Evolutionary conservation across 2,797 vertebrate species (phyloP), one percentile per base, ranked within the genome.

Genomic region (Meda fulgida): DNA sequence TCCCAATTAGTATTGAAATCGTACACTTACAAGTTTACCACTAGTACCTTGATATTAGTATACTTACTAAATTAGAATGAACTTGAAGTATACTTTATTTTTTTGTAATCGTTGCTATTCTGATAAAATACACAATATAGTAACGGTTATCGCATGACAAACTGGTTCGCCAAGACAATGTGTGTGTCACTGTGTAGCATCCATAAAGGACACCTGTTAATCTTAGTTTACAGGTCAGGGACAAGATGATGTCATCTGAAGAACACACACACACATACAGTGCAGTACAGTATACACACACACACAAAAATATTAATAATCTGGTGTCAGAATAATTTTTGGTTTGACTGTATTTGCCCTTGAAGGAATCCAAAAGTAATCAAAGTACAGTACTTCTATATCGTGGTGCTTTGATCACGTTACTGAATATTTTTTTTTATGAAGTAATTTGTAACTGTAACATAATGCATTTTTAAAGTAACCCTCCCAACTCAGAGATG

Each of bases 211-310:
- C 5, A 73, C 5, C 46, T 21, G 48, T 13, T 73, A 11, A 21
- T 51, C 29, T 48, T 19, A 29, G 43, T 29, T 29, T 31, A 73
- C 18, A 75, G 48, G 72, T 23, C 72, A 75, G 18, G 2, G 72
- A 75, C 10, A 10, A 73, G 7, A 75, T 75, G 9, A 72, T 72
- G 18, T 48, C 40, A 53, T 53, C 31, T 53, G 65, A 67, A 67
- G 65, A 67, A 7, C 13, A 21, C 86, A 80, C 40, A 84, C n/a
- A n/a, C n/a, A 84, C 78, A 70, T 2, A 69, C 10, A 38, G 19
- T 80, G 18, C 70, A 63, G 71, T 19, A 21, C 51, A 53, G 51
- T 9, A 55, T 4, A 38, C 31, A 36, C 14, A 8, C 72, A 71
- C 29, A 89, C 95, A n/a, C n/a, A n/a, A n/a, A n/a, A n/a, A n/a